phyloP scores from a whole-genome alignment of 2,113 vertebrate species.

The Rhynchomys soricoides region DNA sequence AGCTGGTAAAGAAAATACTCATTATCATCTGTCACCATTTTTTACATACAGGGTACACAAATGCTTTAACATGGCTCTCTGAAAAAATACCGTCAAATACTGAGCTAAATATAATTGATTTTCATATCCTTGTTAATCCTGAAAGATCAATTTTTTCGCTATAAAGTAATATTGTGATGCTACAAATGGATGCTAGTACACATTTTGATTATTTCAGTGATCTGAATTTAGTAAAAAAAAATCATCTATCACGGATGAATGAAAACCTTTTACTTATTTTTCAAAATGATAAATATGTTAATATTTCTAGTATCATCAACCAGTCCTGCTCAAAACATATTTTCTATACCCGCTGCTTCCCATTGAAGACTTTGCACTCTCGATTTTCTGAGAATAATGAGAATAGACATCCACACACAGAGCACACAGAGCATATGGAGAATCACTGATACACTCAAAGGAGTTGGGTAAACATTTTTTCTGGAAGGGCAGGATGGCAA shows the following conservation, averaged over 20 bases:
- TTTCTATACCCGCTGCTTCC: background rate
- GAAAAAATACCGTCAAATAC: background rate
- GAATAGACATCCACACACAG: background rate
- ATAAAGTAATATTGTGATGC: background rate
- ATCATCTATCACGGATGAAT: slow-evolving; percentile 15
- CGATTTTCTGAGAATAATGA: background rate
- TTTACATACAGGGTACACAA: background rate
- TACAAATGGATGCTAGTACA: background rate
- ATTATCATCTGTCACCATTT: background rate
- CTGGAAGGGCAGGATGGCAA: background rate
- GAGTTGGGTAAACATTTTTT: background rate
- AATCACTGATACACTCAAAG: accelerated
- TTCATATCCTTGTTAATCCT: slow-evolving; percentile 27
- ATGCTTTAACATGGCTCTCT: background rate
- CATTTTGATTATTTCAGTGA: slow-evolving; percentile 26
- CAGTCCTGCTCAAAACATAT: background rate
- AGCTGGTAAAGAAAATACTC: background rate
- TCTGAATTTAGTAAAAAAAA: background rate
- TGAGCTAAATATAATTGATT: background rate
- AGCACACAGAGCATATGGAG: background rate
- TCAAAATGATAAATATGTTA: background rate
- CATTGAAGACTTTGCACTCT: background rate
- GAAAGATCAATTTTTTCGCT: slow-evolving; percentile 2
- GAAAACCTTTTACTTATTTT: slow-evolving; percentile 5
- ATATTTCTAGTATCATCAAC: background rate